These are phyloP conservation scores for Physella acuta DNA, from an alignment of 1,140 invertebrate genomes.

Conservation along the genomic window DNA sequence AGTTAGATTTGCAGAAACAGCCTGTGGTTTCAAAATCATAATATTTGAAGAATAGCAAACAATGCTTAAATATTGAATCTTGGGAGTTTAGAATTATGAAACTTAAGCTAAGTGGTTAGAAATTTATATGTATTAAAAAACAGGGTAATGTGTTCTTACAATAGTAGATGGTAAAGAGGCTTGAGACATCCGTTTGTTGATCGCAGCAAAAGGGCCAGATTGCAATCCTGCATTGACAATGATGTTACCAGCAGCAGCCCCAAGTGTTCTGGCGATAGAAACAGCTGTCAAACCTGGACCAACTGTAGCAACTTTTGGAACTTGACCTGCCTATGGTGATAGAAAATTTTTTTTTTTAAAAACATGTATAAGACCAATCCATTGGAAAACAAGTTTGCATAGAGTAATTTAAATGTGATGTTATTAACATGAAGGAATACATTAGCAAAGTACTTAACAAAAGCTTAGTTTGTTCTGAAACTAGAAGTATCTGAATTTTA, in stretches of 20 bases:
- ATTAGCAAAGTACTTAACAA: constrained; percentile 1
- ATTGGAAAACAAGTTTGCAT: too few relatives aligned
- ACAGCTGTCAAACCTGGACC: constrained; percentile 42
- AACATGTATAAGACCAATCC: too few relatives aligned
- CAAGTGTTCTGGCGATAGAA: constrained; percentile 40
- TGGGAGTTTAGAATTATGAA: neutral
- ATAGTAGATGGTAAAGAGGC: constrained; percentile 34
- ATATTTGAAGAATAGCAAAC: neutral
- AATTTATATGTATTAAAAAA: neutral
- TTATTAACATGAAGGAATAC: neutral
- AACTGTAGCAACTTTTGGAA: constrained; percentile 39
- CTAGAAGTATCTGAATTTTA: too few relatives aligned
- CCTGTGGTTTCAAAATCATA: constrained; percentile 26
- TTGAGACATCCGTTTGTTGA: constrained; percentile 53
- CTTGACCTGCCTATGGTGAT: constrained; percentile 31
- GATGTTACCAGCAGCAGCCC: constrained; percentile 43
- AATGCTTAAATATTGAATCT: neutral
- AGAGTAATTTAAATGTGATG: neutral
- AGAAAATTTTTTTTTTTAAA: neutral
- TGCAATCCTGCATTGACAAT: constrained; percentile 42
- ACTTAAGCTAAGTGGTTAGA: neutral
- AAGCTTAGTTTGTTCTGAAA: too few relatives aligned
- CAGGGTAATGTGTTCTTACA: constrained; percentile 25
- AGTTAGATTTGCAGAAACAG: constrained; percentile 43
- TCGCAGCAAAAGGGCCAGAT: constrained; percentile 43